phyloP scores from a whole-genome alignment of 2,113 vertebrate species.

The Onychostoma macrolepis region DNA sequence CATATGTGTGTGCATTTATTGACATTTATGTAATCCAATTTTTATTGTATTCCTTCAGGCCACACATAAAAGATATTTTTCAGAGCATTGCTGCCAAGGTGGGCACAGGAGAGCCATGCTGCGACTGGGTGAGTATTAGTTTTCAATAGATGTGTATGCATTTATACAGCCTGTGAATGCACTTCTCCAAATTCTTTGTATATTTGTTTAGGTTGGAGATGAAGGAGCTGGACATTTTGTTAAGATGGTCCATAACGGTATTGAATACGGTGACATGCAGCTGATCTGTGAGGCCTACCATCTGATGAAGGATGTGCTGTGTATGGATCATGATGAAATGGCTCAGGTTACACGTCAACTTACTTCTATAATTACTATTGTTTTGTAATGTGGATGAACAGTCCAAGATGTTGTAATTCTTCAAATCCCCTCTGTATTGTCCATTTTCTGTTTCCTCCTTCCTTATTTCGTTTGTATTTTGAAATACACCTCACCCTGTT shows the following conservation, averaged over 20 bases:
- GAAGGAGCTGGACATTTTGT: conserved; percentile 96
- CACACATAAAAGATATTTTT: conserved; percentile 95
- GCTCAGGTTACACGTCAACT: conserved; percentile 77
- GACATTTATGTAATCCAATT: not conserved
- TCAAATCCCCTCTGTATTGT: not conserved
- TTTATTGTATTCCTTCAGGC: conserved; percentile 76
- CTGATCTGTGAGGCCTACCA: conserved; percentile 98
- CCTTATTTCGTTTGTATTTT: conserved; percentile 19
- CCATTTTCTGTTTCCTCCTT: not conserved
- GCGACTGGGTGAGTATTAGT: conserved; percentile 89
- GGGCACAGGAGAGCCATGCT: conserved; percentile 93
- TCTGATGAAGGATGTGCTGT: conserved; percentile 93
- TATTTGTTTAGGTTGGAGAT: conserved; percentile 87
- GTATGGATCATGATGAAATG: conserved; percentile 90
- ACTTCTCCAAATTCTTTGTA: not conserved
- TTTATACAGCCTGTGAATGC: not conserved
- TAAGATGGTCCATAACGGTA: conserved; percentile 99
- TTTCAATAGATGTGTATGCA: not conserved
- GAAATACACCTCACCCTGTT: conserved; percentile 22
- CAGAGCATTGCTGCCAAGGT: conserved; percentile 96
- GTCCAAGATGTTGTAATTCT: conserved; percentile 15
- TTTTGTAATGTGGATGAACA: not conserved
- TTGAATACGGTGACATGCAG: conserved; percentile 99
- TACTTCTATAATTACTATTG: not conserved
- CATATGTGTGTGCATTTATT: not conserved